Percentiles rank a stretch among this genome's conserved stretches.
Evolutionary conservation across 2,888 invertebrate species (phyloP).

Genomic region (Euclidia mi): DNA sequence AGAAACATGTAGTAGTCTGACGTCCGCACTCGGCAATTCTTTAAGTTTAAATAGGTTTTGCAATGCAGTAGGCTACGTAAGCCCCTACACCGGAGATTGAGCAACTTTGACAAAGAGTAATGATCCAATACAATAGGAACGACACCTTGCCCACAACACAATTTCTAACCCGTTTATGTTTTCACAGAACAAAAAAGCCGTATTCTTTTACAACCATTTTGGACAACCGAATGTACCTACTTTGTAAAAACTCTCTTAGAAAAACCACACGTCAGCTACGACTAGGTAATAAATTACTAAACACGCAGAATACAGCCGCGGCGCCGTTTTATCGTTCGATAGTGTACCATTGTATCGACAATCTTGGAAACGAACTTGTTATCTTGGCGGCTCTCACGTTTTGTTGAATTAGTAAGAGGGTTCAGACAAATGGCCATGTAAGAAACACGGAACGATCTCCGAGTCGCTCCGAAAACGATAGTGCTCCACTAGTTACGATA

Average conservation of each 20-base stretch:
- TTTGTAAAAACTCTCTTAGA: constrained; percentile 19
- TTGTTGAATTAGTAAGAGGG: constrained; percentile 86
- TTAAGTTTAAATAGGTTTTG: constrained; percentile 75
- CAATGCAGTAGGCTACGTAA: constrained; percentile 65
- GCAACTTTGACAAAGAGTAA: constrained; percentile 79
- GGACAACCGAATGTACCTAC: not conserved
- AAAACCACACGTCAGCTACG: constrained; percentile 30
- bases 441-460: constrained; percentile 78
- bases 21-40: constrained; percentile 51
- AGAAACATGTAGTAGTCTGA: not conserved
- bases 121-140: constrained; percentile 61
- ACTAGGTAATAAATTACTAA: constrained; percentile 47
- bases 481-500: constrained; percentile 85
- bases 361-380: constrained; percentile 74
- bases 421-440: constrained; percentile 79
- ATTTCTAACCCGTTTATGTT: constrained; percentile 11
- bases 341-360: constrained; percentile 68
- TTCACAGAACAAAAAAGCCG: not conserved
- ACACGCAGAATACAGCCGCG: constrained; percentile 30
- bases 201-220: not conserved
- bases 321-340: constrained; percentile 45
- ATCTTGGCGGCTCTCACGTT: constrained; percentile 76
- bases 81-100: constrained; percentile 70
- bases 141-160: constrained; percentile 46
- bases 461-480: constrained; percentile 80